Conservation (phyloP, 1,140 invertebrate genomes). For the Aphelinus atriplicis region DNA sequence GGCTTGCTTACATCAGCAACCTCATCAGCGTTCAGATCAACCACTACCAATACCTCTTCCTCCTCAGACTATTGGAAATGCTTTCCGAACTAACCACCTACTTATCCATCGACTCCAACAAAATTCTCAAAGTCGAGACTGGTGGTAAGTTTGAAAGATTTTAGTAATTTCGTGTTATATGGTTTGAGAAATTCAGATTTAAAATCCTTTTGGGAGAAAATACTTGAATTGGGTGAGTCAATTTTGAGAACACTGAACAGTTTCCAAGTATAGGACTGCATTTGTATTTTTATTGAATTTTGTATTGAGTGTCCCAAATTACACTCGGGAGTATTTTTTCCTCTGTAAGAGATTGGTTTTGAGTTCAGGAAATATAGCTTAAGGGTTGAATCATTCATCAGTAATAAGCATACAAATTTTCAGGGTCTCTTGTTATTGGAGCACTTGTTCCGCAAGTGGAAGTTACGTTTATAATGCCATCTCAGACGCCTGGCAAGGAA, state of each 20-base stretch:
- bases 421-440: constrained; percentile 75
- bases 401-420: not conserved
- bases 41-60: constrained; percentile 92
- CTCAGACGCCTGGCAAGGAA: constrained; percentile 81
- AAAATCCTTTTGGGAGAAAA: too few relatives aligned
- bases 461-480: constrained; percentile 87
- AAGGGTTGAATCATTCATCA: too few relatives aligned
- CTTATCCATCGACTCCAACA: constrained; percentile 80
- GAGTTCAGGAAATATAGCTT: too few relatives aligned
- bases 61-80: constrained; percentile 85
- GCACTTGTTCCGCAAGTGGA: constrained; percentile 85
- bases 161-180: too few relatives aligned
- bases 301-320: too few relatives aligned
- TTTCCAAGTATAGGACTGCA: too few relatives aligned
- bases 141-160: constrained; percentile 47
- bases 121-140: constrained; percentile 70
- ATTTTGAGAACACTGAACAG: too few relatives aligned
- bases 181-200: too few relatives aligned
- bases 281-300: too few relatives aligned
- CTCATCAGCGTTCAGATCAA: constrained; percentile 87
- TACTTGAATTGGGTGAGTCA: too few relatives aligned
- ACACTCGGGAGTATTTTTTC: too few relatives aligned
- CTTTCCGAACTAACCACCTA: constrained; percentile 82
- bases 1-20: constrained; percentile 79
- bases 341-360: too few relatives aligned